A percentile compares a stretch with the other conserved stretches of the same genome.
These are phyloP conservation scores for Coptodon rendalli DNA, from an alignment of 2,113 vertebrate genomes.

Conservation along the genomic window DNA sequence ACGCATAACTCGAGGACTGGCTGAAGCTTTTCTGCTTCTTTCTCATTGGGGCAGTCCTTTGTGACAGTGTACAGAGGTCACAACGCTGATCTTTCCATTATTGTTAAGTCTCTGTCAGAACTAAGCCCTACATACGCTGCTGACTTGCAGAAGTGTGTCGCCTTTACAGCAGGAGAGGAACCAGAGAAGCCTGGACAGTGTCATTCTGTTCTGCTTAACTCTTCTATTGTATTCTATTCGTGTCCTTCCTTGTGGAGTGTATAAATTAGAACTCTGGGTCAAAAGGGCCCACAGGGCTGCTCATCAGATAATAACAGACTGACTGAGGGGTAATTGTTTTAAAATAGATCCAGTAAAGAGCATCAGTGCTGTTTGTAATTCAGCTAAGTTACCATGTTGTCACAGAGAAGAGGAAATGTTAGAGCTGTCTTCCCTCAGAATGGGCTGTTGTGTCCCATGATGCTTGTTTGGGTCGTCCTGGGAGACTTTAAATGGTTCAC, in stretches of 20 bases:
- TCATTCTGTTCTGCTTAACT: background rate
- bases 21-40: background rate
- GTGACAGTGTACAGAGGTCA: background rate
- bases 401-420: background rate
- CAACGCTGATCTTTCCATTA: background rate
- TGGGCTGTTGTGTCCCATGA: background rate
- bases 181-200: background rate
- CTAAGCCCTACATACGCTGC: background rate
- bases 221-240: constrained; percentile 25
- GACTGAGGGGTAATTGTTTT: constrained; percentile 1
- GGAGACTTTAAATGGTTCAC: background rate
- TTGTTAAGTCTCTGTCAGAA: background rate
- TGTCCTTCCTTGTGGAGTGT: background rate
- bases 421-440: background rate
- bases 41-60: background rate
- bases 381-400: background rate
- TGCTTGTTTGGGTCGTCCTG: background rate
- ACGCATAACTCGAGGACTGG: background rate
- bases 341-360: constrained; percentile 8
- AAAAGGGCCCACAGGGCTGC: background rate
- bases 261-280: constrained; percentile 3
- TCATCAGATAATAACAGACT: constrained; percentile 21
- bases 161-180: background rate
- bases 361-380: background rate
- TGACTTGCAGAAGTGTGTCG: background rate